Percentiles rank a stretch among this genome's conserved stretches.
These are phyloP conservation scores for Hypsibius dujardini DNA, from an alignment of 1,140 invertebrate species.

Conservation along the genomic window DNA sequence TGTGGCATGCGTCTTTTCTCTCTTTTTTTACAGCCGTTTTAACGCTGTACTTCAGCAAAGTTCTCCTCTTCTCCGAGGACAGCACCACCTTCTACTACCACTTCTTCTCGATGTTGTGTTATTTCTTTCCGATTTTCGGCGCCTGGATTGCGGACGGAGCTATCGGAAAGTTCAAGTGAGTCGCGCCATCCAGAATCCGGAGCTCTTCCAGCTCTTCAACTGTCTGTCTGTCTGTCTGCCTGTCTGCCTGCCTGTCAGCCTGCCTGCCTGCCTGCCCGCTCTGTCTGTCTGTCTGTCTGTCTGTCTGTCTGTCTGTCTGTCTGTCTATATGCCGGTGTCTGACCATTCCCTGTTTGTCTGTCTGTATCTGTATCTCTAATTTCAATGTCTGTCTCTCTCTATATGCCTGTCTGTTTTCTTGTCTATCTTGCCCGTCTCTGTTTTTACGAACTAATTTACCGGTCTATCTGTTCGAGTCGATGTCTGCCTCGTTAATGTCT, in stretches of 20 bases:
- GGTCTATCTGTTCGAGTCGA: too few species aligned
- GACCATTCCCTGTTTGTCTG: too few species aligned
- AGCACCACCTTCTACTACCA: constrained; percentile 62
- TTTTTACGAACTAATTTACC: background rate
- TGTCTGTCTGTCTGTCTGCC: too few species aligned
- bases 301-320: too few species aligned
- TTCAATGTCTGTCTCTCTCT: too few species aligned
- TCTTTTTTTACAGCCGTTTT: constrained; percentile 50
- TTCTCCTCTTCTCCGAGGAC: constrained; percentile 45
- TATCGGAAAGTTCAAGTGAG: constrained; percentile 59
- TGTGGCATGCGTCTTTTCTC: constrained; percentile 24
- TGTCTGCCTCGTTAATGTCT: too few species aligned
- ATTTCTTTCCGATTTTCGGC: constrained; percentile 66
- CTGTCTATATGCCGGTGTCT: too few species aligned
- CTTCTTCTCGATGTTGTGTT: constrained; percentile 59
- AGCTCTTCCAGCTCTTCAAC: background rate
- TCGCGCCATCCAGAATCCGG: constrained; percentile 21
- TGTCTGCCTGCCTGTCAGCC: too few species aligned
- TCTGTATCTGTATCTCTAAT: too few species aligned
- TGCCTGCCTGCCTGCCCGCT: too few species aligned
- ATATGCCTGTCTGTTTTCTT: too few species aligned
- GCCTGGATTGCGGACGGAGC: constrained; percentile 70
- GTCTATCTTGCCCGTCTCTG: background rate
- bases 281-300: too few species aligned
- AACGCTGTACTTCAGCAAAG: constrained; percentile 52